Base-by-base conservation (phyloP, 2,113 vertebrate species). In the Sander vitreus region DNA sequence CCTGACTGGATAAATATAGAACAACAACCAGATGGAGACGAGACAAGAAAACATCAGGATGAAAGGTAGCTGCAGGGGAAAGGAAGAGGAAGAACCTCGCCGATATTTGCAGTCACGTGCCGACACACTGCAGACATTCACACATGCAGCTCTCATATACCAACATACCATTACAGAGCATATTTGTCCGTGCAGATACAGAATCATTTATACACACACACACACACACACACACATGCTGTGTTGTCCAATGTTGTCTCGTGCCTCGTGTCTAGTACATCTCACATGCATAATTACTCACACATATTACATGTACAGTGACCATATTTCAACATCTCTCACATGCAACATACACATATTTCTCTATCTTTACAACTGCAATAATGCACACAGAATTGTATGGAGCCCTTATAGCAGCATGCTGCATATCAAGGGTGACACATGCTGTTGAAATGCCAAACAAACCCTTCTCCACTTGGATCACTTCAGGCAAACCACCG, bases 1-100 rank as follows among this genome's bases (percentile, higher is more conserved):
- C 78, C 89, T 70, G 78, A 33, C 60, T 83, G 76, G 88, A 84
- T 93, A 91, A 91, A 92, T 80, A 91, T 92, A 92, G 92, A 88
- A 65, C 48, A 67, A 59, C 72, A 92, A 51, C 70, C 88, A 89
- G 91, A 90, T 87, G 85, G 79, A 90, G 87, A 76, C 21, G 30
- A 89, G 89, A 77, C n/a, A 5, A 23, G 63, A 66, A 85, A 86
- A 85, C 73, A 83, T 88, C 80, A 73, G 67, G 86, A 82, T 48
- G 79, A 84, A 78, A 64, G 12, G 47, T 78, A 36, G 66, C 70
- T 62, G 65, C 78, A 11, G 71, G 86, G 39, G 54, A n/a, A 73
- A 63, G 60, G 16, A 65, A 53, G 76, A 63, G 33, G 80, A n/a
- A 48, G 76, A 43, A 33, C 21, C 21, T 45, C 13, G 13, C 54